These are phyloP conservation scores for Chiloscyllium punctatum DNA, from an alignment of 2,797 vertebrate genomes.

Conservation along the genomic window DNA sequence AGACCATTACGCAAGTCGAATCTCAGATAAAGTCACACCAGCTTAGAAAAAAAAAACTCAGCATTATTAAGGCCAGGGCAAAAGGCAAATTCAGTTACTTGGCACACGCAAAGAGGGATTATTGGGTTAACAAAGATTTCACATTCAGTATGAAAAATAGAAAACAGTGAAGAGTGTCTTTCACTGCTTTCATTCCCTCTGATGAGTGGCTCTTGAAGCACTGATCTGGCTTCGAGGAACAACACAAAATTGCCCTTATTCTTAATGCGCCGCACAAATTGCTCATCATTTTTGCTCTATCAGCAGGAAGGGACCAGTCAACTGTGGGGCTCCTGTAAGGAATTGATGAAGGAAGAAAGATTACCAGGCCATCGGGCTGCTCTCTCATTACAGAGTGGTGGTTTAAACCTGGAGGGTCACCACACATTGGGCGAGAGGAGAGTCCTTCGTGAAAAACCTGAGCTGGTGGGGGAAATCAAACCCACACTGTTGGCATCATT, in stretches of 20 bases:
- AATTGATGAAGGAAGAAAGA: neutral
- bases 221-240: neutral
- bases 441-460: too few species aligned
- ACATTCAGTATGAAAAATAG: neutral
- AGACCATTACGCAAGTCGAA: neutral
- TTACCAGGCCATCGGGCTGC: too few species aligned
- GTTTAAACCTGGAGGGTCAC: too few species aligned
- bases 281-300: neutral
- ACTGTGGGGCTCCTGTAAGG: neutral
- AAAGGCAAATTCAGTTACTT: neutral
- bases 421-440: too few species aligned
- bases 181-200: neutral
- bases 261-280: neutral
- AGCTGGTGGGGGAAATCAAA: too few species aligned
- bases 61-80: neutral
- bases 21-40: neutral
- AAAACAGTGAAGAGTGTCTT: neutral
- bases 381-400: too few species aligned
- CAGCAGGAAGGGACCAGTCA: neutral
- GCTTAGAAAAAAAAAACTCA: neutral
- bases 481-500: too few species aligned
- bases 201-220: neutral
- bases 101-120: neutral
- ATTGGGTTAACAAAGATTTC: neutral
- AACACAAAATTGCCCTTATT: neutral